Conservation (phyloP, 2,888 invertebrate genomes). For the Alloplasta piceator region DNA sequence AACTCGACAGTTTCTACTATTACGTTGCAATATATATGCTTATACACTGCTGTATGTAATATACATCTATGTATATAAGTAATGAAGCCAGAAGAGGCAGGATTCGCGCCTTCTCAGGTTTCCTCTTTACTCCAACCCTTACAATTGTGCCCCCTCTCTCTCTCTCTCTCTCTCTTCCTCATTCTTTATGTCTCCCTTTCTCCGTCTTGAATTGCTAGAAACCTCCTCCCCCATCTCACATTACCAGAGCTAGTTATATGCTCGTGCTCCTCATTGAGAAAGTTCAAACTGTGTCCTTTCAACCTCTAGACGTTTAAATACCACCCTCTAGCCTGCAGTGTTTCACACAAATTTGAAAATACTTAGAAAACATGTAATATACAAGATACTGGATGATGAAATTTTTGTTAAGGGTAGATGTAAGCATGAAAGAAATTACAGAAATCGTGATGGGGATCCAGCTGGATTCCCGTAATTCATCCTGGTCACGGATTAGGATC, state of each 20-base stretch:
- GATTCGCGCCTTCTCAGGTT: constrained; percentile 52
- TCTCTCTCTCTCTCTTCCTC: constrained; percentile 51
- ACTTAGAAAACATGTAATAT: no score
- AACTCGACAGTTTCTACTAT: constrained; percentile 80
- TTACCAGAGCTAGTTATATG: constrained; percentile 72
- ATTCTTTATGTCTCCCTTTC: constrained; percentile 17
- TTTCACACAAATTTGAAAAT: no score
- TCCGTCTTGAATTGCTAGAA: constrained; percentile 29
- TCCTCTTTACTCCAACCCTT: constrained; percentile 55
- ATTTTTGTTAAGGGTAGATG: no score
- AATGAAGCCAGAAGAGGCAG: constrained; percentile 57
- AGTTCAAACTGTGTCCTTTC: constrained; percentile 61
- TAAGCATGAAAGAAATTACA: no score
- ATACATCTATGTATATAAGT: constrained; percentile 20
- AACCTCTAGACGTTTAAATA: constrained; percentile 60
- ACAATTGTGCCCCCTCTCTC: constrained; percentile 64
- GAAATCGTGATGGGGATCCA: no score
- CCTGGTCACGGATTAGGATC: no score
- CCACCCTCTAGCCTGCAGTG: constrained; percentile 76
- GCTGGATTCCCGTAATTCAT: no score
- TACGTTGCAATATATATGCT: constrained; percentile 67
- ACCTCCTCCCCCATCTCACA: constrained; percentile 62
- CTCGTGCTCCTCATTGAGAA: constrained; percentile 61
- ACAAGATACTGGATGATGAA: no score
- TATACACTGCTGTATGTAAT: no score